phyloP scores from a whole-genome alignment of 2,797 vertebrate genomes.

The Pseudomugil tenellus region DNA sequence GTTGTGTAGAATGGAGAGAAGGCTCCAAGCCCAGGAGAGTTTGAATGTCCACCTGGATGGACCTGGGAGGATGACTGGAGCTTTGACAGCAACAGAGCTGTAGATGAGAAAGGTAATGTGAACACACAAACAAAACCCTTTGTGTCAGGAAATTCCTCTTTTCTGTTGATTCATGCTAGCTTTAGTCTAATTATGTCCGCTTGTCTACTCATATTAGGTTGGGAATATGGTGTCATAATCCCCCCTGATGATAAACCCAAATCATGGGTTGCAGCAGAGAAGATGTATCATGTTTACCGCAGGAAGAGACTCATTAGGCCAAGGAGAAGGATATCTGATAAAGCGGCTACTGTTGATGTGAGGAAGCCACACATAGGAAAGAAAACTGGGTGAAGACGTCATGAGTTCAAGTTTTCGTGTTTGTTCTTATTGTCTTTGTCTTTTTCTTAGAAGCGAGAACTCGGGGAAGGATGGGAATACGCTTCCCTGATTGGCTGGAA shows the following conservation, averaged over 20 bases:
- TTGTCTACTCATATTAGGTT: slow-evolving; percentile 81
- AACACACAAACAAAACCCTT: neutral
- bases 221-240: slow-evolving; percentile 96
- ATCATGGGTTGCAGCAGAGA: slow-evolving; percentile 95
- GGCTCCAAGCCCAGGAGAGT: slow-evolving; percentile 81
- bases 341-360: slow-evolving; percentile 77
- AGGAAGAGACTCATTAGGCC: slow-evolving; percentile 88
- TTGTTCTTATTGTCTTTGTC: slow-evolving; percentile 2
- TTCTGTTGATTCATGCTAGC: neutral
- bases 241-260: slow-evolving; percentile 93
- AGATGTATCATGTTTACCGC: slow-evolving; percentile 96
- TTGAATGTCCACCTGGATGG: slow-evolving; percentile 92
- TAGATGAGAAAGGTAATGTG: slow-evolving; percentile 91
- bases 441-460: slow-evolving; percentile 65
- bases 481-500: slow-evolving; percentile 97
- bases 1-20: slow-evolving; percentile 93
- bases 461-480: slow-evolving; percentile 94
- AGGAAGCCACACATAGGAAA: slow-evolving; percentile 17
- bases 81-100: slow-evolving; percentile 92
- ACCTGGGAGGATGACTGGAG: slow-evolving; percentile 91
- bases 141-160: neutral
- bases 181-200: neutral
- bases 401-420: neutral
- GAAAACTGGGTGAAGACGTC: neutral
- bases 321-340: slow-evolving; percentile 85